Evolutionary conservation across 2,113 vertebrate species (phyloP).

Genomic region (Hiodon tergisus): DNA sequence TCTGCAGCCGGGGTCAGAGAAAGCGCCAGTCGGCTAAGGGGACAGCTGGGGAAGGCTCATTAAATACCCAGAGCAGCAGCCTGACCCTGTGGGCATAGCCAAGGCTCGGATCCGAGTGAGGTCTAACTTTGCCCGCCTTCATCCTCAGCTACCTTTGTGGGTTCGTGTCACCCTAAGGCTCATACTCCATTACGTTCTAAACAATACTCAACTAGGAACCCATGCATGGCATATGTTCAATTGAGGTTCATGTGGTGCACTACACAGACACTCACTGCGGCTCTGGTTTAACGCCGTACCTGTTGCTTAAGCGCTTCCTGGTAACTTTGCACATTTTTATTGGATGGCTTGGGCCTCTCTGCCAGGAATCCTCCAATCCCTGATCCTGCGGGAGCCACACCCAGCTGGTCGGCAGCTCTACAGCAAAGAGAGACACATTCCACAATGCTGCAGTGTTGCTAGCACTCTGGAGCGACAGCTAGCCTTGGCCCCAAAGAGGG

Average conservation of each 20-base stretch:
- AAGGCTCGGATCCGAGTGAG: too few species aligned
- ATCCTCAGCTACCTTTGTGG: too few species aligned
- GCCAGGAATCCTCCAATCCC: constrained; percentile 54
- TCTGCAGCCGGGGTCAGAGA: constrained; percentile 52
- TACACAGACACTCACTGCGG: not conserved
- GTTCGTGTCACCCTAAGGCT: too few species aligned
- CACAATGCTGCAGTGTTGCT: not conserved
- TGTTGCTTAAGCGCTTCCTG: constrained; percentile 79
- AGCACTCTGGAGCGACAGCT: too few species aligned
- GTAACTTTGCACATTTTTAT: constrained; percentile 62
- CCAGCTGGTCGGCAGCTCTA: constrained; percentile 43
- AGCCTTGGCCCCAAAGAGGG: not conserved
- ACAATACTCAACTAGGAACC: too few species aligned
- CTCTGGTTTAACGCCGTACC: constrained; percentile 51
- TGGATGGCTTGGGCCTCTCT: constrained; percentile 61
- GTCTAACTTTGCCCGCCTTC: too few species aligned
- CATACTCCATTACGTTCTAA: too few species aligned
- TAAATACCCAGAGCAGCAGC: too few species aligned
- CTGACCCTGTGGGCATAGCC: too few species aligned
- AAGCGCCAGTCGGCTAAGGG: not conserved
- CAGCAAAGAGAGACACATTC: constrained; percentile 19
- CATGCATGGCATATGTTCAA: too few species aligned
- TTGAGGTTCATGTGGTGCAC: not conserved
- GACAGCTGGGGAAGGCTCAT: not conserved
- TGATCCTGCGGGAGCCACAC: constrained; percentile 35